Percentiles rank a stretch among this genome's conserved stretches.
Conservation (phyloP, 1,140 invertebrate genomes). For the Euborellia annulipes region DNA sequence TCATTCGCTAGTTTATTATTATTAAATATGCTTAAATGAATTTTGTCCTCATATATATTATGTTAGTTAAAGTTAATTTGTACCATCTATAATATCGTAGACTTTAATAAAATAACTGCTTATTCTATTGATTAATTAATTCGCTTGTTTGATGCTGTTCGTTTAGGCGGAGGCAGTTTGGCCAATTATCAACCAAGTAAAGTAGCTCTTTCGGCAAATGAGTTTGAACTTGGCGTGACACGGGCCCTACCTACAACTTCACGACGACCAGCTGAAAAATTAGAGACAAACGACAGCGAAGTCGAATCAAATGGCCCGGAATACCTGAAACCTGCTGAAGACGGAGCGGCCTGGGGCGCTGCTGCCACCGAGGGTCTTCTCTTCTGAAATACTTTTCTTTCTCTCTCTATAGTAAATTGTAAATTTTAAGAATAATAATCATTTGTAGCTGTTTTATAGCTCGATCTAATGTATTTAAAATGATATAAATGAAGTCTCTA, state of each 20-base stretch:
- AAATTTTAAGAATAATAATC: too few species aligned
- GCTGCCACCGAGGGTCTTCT: conserved; percentile 46
- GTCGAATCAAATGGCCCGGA: conserved; percentile 21
- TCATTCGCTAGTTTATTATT: too few species aligned
- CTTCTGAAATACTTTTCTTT: conserved; percentile 26
- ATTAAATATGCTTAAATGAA: too few species aligned
- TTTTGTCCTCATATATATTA: too few species aligned
- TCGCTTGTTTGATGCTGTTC: conserved; percentile 2
- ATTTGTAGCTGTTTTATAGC: too few species aligned
- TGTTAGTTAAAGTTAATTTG: too few species aligned
- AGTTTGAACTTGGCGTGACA: conserved; percentile 48
- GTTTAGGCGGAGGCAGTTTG: conserved; percentile 30
- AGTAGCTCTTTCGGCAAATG: conserved; percentile 33
- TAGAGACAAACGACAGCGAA: background rate
- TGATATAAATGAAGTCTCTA: too few species aligned
- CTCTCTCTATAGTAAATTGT: too few species aligned
- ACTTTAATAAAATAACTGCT: background rate
- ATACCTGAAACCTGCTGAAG: conserved; percentile 39
- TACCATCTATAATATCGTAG: too few species aligned
- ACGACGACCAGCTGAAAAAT: conserved; percentile 10
- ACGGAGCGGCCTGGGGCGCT: conserved; percentile 39
- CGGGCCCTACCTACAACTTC: conserved; percentile 22
- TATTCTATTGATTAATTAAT: background rate
- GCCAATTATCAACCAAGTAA: conserved; percentile 46
- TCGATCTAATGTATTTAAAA: too few species aligned